Percentiles rank a stretch among this genome's conserved stretches.
Conservation (phyloP, 2,113 vertebrate genomes). For the Trematocara zebra region DNA sequence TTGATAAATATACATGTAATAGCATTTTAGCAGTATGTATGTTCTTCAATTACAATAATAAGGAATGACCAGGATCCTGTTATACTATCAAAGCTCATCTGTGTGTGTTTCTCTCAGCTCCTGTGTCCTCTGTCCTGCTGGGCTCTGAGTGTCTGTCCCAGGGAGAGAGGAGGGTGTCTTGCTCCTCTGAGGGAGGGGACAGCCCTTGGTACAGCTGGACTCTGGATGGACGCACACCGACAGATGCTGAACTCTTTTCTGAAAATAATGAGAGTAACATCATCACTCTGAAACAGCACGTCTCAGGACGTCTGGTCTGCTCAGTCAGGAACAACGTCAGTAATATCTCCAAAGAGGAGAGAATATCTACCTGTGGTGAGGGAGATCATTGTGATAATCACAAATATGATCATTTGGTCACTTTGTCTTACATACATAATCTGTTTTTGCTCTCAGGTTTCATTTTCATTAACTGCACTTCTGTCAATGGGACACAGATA, state of each 20-base stretch:
- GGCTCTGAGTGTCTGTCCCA: neutral
- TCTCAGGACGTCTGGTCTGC: conserved; percentile 39
- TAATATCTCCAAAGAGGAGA: fast-evolving
- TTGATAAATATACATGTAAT: neutral
- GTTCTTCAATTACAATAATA: neutral
- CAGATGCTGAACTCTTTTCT: neutral
- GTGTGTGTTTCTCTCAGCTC: neutral
- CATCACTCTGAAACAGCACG: conserved; percentile 40
- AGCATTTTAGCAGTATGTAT: neutral
- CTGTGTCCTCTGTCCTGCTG: neutral
- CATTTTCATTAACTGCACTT: conserved; percentile 12
- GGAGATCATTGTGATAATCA: neutral
- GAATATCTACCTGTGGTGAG: conserved; percentile 17
- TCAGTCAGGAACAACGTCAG: conserved; percentile 37
- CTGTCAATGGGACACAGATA: neutral
- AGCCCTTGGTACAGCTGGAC: conserved; percentile 46
- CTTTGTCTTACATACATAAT: neutral
- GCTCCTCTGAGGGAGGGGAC: conserved; percentile 38
- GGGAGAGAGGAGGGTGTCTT: conserved; percentile 32
- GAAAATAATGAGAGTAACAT: fast-evolving
- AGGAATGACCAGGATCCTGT: neutral
- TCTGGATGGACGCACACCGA: conserved; percentile 17
- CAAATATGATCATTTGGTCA: neutral
- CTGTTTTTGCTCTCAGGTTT: neutral
- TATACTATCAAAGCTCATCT: fast-evolving